Conservation (phyloP, 2,888 invertebrate genomes). For the Caenorhabditis drosophilae region DNA sequence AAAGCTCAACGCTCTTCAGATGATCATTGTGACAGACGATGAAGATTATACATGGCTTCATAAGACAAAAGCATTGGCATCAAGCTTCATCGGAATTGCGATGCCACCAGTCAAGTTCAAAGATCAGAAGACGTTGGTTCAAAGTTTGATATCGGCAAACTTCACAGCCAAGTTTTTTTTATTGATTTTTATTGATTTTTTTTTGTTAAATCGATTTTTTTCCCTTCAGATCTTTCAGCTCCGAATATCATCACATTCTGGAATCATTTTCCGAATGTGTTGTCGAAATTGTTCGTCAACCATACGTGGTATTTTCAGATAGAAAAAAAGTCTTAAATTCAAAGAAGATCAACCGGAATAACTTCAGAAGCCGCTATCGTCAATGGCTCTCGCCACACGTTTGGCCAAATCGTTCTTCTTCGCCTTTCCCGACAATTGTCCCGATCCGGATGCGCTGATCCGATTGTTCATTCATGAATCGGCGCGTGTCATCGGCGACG, state of each 20-base stretch:
- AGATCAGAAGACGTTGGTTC: constrained; percentile 33
- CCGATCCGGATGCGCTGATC: constrained; percentile 56
- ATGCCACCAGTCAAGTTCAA: constrained; percentile 25
- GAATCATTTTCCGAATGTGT: constrained; percentile 49
- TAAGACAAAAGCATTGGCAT: constrained; percentile 26
- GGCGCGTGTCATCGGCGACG: constrained; percentile 48
- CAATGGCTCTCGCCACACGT: constrained; percentile 36
- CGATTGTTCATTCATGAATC: constrained; percentile 60
- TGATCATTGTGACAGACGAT: constrained; percentile 42
- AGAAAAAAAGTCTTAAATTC: too few relatives aligned
- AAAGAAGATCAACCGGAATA: constrained; percentile 5
- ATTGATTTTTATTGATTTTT: too few relatives aligned
- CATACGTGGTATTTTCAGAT: constrained; percentile 40
- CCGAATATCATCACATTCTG: constrained; percentile 56
- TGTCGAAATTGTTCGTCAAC: constrained; percentile 32
- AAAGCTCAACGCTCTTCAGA: constrained; percentile 17
- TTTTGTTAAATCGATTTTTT: too few relatives aligned
- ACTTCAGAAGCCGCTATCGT: constrained; percentile 28
- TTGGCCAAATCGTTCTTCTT: constrained; percentile 50
- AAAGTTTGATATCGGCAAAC: constrained; percentile 42
- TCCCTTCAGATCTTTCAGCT: constrained; percentile 53
- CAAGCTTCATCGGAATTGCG: constrained; percentile 36
- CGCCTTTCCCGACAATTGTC: constrained; percentile 60
- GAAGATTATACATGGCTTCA: constrained; percentile 23
- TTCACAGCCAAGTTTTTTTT: constrained; percentile 48